Evolutionary conservation across 2,113 vertebrate species (phyloP).

Genomic region (Callithrix jacchus): DNA sequence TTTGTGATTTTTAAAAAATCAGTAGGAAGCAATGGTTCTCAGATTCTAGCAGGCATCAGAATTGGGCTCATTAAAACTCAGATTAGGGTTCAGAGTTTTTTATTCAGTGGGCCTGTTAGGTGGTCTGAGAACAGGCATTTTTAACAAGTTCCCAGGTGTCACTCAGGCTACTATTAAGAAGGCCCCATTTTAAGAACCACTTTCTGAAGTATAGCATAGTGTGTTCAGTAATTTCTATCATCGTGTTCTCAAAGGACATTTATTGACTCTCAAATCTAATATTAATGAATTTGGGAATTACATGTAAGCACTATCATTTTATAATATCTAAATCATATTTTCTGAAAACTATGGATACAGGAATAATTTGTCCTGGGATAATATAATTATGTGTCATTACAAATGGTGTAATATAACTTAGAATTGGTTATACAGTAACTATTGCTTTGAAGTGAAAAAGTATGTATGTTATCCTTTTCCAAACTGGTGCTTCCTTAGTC

Average conservation of each 20-base stretch:
- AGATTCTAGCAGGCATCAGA: neutral
- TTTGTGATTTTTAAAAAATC: slow-evolving; percentile 18
- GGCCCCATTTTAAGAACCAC: neutral
- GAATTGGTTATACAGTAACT: neutral
- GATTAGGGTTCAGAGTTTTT: neutral
- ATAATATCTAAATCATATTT: neutral
- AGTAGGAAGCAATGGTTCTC: neutral
- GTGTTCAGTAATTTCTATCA: neutral
- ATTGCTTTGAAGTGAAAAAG: neutral
- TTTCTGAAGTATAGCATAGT: neutral
- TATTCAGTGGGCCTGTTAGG: neutral
- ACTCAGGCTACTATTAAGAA: neutral
- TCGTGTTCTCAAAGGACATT: neutral
- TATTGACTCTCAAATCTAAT: neutral
- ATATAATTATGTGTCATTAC: neutral
- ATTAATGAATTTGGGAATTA: neutral
- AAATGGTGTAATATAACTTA: neutral
- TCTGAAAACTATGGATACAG: neutral
- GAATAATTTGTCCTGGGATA: neutral
- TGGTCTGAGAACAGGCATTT: neutral
- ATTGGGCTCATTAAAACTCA: neutral
- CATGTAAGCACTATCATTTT: neutral
- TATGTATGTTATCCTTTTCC: neutral
- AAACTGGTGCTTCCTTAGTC: neutral
- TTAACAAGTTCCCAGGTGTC: neutral